A percentile compares a stretch with the other conserved stretches of the same genome.
phyloP scores from a whole-genome alignment of 2,113 vertebrate genomes.

The Trinectes maculatus region DNA sequence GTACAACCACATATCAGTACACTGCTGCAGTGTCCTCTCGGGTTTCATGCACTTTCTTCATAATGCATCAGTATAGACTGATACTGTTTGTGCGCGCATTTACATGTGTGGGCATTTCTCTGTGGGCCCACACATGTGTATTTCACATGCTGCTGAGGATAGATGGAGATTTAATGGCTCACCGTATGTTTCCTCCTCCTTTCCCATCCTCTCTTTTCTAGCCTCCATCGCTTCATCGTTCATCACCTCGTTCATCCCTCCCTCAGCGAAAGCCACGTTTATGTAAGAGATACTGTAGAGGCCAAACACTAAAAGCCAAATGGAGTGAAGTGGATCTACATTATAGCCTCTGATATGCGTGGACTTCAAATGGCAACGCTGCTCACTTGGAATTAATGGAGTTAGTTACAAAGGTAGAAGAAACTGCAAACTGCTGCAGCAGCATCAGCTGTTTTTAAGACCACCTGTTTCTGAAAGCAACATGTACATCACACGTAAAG shows the following conservation, averaged over 20 bases:
- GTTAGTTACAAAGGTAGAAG: constrained; percentile 22
- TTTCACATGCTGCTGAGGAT: constrained; percentile 17
- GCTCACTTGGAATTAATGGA: constrained; percentile 40
- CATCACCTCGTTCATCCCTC: constrained; percentile 22
- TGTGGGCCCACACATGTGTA: background rate
- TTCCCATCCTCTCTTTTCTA: constrained; percentile 24
- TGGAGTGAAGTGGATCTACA: constrained; percentile 54
- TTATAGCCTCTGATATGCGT: constrained; percentile 32
- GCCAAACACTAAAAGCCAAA: constrained; percentile 57
- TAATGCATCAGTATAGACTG: background rate
- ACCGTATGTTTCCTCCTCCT: constrained; percentile 32
- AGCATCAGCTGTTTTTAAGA: background rate
- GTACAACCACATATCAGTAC: background rate
- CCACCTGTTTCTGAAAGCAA: background rate
- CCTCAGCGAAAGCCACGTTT: constrained; percentile 37
- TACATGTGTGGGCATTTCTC: constrained; percentile 28
- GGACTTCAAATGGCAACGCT: constrained; percentile 46
- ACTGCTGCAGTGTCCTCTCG: background rate
- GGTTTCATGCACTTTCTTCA: constrained; percentile 4
- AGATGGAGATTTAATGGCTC: constrained; percentile 37
- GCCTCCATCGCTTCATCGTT: constrained; percentile 46
- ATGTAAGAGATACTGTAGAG: constrained; percentile 53
- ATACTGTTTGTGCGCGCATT: background rate
- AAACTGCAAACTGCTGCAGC: too few species aligned
- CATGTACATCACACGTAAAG: too few species aligned